Evolutionary conservation across 2,113 vertebrate species (phyloP).

Genomic region (Trogon surrucura): DNA sequence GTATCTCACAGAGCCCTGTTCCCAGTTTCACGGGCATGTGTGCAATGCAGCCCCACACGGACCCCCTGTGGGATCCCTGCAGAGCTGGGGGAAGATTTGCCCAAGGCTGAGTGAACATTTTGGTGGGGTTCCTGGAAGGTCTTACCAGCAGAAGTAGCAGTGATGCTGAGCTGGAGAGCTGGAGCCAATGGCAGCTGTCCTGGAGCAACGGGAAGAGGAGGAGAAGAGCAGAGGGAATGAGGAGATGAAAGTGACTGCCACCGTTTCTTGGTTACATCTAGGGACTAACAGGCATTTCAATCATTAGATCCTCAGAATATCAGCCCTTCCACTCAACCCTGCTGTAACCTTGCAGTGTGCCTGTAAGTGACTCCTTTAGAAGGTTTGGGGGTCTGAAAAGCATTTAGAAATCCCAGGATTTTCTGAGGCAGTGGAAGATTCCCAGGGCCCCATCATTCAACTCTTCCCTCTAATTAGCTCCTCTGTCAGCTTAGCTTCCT

Average conservation of each 20-base stretch:
- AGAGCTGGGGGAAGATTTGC: background rate
- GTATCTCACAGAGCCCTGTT: background rate
- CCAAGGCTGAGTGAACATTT: background rate
- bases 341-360: background rate
- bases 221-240: background rate
- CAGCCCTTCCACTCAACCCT: background rate
- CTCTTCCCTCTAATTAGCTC: background rate
- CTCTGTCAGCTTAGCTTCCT: background rate
- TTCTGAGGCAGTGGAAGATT: background rate
- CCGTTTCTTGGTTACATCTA: background rate
- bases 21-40: background rate
- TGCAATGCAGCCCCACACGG: fast-evolving
- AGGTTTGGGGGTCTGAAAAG: background rate
- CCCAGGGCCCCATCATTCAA: background rate
- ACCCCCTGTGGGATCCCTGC: background rate
- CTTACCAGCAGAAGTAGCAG: background rate
- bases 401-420: background rate
- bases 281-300: background rate
- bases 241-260: background rate
- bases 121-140: background rate
- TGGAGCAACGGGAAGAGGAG: background rate
- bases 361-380: background rate
- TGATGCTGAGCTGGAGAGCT: background rate
- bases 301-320: background rate
- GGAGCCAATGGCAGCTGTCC: fast-evolving